phyloP scores from a whole-genome alignment of 1,140 invertebrate species.

The Leptinotarsa texana region DNA sequence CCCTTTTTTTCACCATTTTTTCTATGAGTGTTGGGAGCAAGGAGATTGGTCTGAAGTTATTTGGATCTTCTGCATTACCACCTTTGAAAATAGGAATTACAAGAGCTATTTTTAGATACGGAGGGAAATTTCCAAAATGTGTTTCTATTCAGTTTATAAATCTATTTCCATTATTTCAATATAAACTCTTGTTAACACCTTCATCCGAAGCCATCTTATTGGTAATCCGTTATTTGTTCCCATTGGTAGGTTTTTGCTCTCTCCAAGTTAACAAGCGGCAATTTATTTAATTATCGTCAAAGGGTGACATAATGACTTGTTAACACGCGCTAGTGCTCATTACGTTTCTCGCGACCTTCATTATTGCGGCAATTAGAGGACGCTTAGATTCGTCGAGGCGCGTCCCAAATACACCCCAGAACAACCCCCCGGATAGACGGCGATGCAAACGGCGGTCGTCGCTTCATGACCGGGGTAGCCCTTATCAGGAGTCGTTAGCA shows the following conservation, averaged over 20 bases:
- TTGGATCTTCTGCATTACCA: too few species aligned
- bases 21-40: too few species aligned
- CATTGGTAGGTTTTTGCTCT: neutral
- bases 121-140: too few species aligned
- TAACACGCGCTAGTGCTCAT: constrained; percentile 15
- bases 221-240: constrained; percentile 7
- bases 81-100: too few species aligned
- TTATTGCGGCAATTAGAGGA: constrained; percentile 23
- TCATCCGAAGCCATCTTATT: neutral
- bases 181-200: too few species aligned
- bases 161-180: too few species aligned
- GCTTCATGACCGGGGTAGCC: neutral
- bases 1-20: too few species aligned
- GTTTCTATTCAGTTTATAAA: too few species aligned
- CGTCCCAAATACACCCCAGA: neutral
- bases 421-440: neutral
- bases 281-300: constrained; percentile 24
- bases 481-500: neutral
- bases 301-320: constrained; percentile 27
- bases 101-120: too few species aligned
- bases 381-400: constrained; percentile 6
- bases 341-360: constrained; percentile 22
- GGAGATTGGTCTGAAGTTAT: too few species aligned
- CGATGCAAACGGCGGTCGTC: neutral
- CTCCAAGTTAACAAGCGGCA: constrained; percentile 13